These are phyloP conservation scores for Sebastes hubbsi DNA, from an alignment of 2,797 vertebrate genomes.

Conservation along the genomic window DNA sequence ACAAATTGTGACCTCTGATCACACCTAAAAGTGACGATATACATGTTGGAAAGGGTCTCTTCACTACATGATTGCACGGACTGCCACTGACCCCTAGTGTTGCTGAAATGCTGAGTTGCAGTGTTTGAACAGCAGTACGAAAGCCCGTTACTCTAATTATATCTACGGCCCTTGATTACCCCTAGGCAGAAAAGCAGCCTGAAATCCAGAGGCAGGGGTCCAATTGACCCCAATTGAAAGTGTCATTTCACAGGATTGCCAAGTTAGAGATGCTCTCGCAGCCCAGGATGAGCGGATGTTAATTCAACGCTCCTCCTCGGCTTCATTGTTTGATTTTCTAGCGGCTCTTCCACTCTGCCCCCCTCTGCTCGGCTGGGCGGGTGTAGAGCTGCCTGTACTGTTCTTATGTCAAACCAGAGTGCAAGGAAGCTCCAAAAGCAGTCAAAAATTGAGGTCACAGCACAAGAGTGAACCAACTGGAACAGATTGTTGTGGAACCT, in stretches of 20 bases:
- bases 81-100: constrained; percentile 85
- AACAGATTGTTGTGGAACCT: constrained; percentile 83
- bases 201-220: constrained; percentile 81
- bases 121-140: constrained; percentile 49
- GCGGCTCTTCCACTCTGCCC: constrained; percentile 51
- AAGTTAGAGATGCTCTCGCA: constrained; percentile 68
- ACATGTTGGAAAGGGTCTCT: constrained; percentile 33
- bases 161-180: constrained; percentile 76
- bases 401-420: constrained; percentile 70
- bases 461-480: constrained; percentile 78
- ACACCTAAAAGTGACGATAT: constrained; percentile 28
- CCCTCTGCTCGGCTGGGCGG: constrained; percentile 50
- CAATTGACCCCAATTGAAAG: constrained; percentile 86
- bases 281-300: constrained; percentile 59
- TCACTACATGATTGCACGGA: constrained; percentile 64
- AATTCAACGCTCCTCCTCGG: constrained; percentile 61
- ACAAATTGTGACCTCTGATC: constrained; percentile 14
- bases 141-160: constrained; percentile 77
- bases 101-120: constrained; percentile 56
- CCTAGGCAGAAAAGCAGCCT: constrained; percentile 72
- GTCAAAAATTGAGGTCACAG: constrained; percentile 82
- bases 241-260: constrained; percentile 80
- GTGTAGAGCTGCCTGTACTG: constrained; percentile 56
- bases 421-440: constrained; percentile 74
- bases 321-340: constrained; percentile 61